Evolutionary conservation across 2,113 vertebrate species (phyloP).

Genomic region (Arizona elegans): DNA sequence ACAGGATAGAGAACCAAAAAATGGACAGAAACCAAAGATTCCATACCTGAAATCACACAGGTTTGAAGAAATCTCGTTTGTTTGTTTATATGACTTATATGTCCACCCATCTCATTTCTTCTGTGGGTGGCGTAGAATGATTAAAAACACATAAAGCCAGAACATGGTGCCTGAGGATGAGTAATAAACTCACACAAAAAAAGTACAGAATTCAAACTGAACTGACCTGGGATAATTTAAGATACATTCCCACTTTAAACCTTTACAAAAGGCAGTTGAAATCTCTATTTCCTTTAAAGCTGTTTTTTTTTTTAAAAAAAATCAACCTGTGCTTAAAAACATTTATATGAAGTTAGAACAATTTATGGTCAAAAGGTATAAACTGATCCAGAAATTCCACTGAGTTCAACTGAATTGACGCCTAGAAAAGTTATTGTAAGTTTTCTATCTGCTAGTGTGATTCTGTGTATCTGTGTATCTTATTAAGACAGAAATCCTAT

Average conservation of each 20-base stretch:
- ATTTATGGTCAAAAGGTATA: neutral
- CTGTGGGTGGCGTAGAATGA: too few species aligned
- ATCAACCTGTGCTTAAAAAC: neutral
- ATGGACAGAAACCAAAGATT: neutral
- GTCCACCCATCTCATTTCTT: too few species aligned
- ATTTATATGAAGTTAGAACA: neutral
- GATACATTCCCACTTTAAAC: neutral
- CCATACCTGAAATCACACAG: too few species aligned
- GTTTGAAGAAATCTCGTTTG: too few species aligned
- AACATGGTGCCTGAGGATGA: neutral
- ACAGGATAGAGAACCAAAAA: neutral
- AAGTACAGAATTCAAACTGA: neutral
- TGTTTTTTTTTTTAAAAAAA: neutral
- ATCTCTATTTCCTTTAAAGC: neutral
- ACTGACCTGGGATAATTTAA: neutral
- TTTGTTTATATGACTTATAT: too few species aligned
- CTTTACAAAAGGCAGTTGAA: neutral
- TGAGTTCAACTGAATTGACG: neutral
- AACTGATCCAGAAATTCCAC: neutral
- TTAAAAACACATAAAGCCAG: neutral
- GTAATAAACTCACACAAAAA: neutral
- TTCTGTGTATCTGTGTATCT: neutral
- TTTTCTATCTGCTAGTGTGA: neutral
- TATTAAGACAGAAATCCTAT: neutral
- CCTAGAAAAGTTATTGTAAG: neutral